Evolutionary conservation across 2,888 invertebrate genomes (phyloP).

Genomic region (Steinernema scapterisci): DNA sequence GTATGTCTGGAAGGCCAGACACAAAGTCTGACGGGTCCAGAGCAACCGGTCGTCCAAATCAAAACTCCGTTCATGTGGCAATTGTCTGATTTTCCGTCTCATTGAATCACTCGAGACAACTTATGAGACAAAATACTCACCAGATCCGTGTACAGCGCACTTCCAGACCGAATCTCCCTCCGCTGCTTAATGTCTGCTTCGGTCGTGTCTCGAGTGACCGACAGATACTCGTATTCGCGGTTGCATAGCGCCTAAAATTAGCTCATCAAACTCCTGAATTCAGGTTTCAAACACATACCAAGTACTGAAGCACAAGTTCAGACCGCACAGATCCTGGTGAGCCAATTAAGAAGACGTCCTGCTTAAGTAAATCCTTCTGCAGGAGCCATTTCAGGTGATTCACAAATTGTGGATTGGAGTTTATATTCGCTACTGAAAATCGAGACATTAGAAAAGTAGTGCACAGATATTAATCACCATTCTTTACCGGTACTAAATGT

Average conservation of each 20-base stretch:
- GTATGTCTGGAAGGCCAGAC: too few species aligned
- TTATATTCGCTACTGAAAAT: neutral
- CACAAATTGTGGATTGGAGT: slow-evolving; percentile 33
- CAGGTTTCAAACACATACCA: slow-evolving; percentile 71
- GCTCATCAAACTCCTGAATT: neutral
- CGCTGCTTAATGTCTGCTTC: slow-evolving; percentile 95
- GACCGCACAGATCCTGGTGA: slow-evolving; percentile 84
- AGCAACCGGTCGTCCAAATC: slow-evolving; percentile 11
- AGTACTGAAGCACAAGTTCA: slow-evolving; percentile 81
- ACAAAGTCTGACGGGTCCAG: neutral
- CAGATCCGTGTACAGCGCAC: slow-evolving; percentile 90
- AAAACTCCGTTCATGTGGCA: neutral
- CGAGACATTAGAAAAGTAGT: neutral
- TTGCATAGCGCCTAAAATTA: slow-evolving; percentile 77
- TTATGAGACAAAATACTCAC: too few species aligned
- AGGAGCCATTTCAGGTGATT: slow-evolving; percentile 90
- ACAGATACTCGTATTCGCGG: slow-evolving; percentile 88
- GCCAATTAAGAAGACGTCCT: slow-evolving; percentile 93
- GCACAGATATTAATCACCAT: slow-evolving; percentile 72
- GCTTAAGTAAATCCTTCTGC: slow-evolving; percentile 88
- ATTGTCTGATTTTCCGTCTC: too few species aligned
- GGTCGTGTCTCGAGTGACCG: slow-evolving; percentile 91
- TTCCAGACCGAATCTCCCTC: slow-evolving; percentile 84
- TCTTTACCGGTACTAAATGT: slow-evolving; percentile 83
- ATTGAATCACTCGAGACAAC: too few species aligned